phyloP scores from a whole-genome alignment of 2,888 invertebrate genomes.

The Ornithoptera alexandrae region DNA sequence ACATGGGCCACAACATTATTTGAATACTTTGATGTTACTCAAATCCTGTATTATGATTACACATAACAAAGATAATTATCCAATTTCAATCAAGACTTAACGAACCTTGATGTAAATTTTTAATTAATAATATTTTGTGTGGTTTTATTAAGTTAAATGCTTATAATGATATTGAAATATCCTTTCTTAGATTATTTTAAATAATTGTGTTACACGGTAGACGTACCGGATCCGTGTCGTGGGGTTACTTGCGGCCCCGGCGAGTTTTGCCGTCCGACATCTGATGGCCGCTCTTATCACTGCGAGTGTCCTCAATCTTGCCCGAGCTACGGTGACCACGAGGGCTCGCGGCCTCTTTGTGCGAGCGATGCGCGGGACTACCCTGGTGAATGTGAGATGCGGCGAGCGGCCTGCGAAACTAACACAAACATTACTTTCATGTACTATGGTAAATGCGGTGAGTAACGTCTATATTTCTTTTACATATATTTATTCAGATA shows the following conservation, averaged over 20 bases:
- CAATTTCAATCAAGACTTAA: too few species aligned
- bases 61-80: too few species aligned
- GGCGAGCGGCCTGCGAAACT: conserved; percentile 87
- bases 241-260: conserved; percentile 90
- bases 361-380: conserved; percentile 92
- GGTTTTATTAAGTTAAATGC: neutral
- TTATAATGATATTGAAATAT: neutral
- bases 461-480: conserved; percentile 51
- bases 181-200: neutral
- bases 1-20: too few species aligned
- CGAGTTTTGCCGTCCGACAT: conserved; percentile 84
- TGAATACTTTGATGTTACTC: too few species aligned
- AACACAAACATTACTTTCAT: conserved; percentile 88
- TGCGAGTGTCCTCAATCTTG: conserved; percentile 90
- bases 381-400: conserved; percentile 90
- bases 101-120: too few species aligned
- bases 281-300: conserved; percentile 85
- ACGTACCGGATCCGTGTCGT: conserved; percentile 85
- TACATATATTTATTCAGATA: neutral
- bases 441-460: conserved; percentile 93
- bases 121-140: neutral
- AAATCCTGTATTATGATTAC: too few species aligned
- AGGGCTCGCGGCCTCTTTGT: conserved; percentile 89
- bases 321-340: conserved; percentile 90
- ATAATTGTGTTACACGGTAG: conserved; percentile 42